Evolutionary conservation across 2,113 vertebrate genomes (phyloP), one percentile per base, ranked within the genome.

Genomic region (Meriones unguiculatus): DNA sequence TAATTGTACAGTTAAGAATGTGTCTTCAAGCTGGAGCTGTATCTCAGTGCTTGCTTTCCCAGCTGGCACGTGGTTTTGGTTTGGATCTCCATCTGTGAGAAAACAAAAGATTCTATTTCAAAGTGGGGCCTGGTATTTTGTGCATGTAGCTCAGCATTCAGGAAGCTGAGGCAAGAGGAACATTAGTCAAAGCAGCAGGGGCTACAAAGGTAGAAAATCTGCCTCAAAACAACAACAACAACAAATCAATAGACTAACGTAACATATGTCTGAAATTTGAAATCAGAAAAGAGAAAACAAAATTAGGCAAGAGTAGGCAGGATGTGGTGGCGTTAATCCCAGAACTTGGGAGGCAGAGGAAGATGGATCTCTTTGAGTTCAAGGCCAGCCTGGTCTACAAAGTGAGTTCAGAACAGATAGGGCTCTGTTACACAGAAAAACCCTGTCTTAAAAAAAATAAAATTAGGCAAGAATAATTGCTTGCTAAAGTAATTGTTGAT

Each of bases 1-100:
- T 50, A 72, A 85, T 82, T 93, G 50, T 85, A 73, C 30, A 80
- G 35, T 90, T 90, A 90, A 59, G 28, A 86, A 84, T 52, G 10
- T 17, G 22, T n/a, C 85, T 86, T 52, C 32, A 52, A 30, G n/a
- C 54, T 62, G 30, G 80, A 67, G 38, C 3, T 73, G 38, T 46
- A 73, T 32, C 52, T 84, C 35, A 84, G n/a, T 50, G 28, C 28
- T 17, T 1, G 5, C n/a, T 41, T 41, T 2, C 70, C 25, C 13
- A 41, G 7, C 54, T 41, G 18, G 30, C 4, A 1, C 35, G 24
- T 22, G 54, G n/a, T 50, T 67, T 18, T 54, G 35, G 50, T 18
- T 35, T 82, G 12, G 28, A 46, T 72, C n/a, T n/a, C 12, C 65
- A 91, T 17, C 30, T 1, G 24, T 18, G 35, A 5, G 6, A 5